phyloP scores from a whole-genome alignment of 2,113 vertebrate species.

The Ivindomyrus marchei region DNA sequence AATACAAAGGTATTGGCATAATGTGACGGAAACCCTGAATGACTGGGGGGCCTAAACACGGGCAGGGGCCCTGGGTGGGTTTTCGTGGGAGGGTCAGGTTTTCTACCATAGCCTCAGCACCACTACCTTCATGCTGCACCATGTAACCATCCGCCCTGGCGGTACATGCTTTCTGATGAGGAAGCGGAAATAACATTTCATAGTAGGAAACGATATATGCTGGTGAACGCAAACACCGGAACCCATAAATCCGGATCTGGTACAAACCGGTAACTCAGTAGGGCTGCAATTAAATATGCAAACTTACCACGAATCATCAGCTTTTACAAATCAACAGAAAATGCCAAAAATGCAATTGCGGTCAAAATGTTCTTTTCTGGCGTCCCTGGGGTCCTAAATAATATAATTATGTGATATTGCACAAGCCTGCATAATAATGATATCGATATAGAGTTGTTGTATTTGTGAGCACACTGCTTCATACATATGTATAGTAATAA shows the following conservation, averaged over 20 bases:
- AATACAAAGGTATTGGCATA: not conserved
- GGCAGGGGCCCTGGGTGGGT: not conserved
- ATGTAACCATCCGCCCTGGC: not conserved
- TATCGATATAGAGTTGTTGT: not conserved
- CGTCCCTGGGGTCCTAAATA: not conserved
- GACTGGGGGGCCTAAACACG: not conserved
- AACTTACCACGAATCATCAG: not conserved
- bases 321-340: not conserved
- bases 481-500: not conserved
- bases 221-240: not conserved
- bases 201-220: not conserved
- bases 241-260: not conserved
- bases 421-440: not conserved
- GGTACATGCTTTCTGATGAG: not conserved
- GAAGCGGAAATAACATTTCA: not conserved
- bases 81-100: not conserved
- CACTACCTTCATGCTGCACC: not conserved
- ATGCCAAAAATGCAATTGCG: not conserved
- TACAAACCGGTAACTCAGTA: not conserved
- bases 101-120: not conserved
- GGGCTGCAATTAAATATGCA: not conserved
- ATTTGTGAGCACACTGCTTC: not conserved
- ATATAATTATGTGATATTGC: not conserved
- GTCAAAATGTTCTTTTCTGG: not conserved
- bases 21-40: not conserved